Evolutionary conservation across 2,888 invertebrate species (phyloP).

Genomic region (Molanna angustata): DNA sequence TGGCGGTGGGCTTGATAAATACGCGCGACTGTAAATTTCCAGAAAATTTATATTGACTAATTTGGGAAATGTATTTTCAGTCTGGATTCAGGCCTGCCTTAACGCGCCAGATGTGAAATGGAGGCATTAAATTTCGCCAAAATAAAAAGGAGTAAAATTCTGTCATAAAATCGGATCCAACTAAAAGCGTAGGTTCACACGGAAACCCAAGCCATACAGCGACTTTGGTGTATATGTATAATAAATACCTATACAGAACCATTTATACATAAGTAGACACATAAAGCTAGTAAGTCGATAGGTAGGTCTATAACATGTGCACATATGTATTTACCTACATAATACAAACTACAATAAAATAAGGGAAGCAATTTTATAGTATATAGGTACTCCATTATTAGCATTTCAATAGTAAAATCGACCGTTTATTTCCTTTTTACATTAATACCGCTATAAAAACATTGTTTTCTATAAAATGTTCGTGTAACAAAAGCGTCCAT

Average conservation of each 20-base stretch:
- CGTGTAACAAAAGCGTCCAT: too few species aligned
- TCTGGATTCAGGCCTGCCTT: background rate
- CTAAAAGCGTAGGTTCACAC: slow-evolving; percentile 7
- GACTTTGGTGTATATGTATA: background rate
- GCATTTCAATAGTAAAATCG: background rate
- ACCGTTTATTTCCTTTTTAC: background rate
- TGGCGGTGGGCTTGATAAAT: too few species aligned
- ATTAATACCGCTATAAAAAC: too few species aligned
- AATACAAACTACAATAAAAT: background rate
- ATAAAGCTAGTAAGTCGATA: too few species aligned
- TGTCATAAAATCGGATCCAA: slow-evolving; percentile 19
- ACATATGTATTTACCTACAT: too few species aligned
- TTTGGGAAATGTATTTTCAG: too few species aligned
- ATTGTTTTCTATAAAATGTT: too few species aligned
- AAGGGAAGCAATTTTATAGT: background rate
- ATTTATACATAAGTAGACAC: too few species aligned
- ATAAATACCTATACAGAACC: background rate
- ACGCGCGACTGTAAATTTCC: too few species aligned
- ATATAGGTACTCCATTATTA: background rate
- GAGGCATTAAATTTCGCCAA: slow-evolving; percentile 10
- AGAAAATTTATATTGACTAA: too few species aligned
- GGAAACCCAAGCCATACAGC: background rate
- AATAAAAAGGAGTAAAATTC: slow-evolving; percentile 11
- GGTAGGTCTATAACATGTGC: too few species aligned
- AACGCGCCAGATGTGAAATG: slow-evolving; percentile 15